Evolutionary conservation across 2,888 invertebrate species (phyloP).

Genomic region (Lamellibrachia columna): DNA sequence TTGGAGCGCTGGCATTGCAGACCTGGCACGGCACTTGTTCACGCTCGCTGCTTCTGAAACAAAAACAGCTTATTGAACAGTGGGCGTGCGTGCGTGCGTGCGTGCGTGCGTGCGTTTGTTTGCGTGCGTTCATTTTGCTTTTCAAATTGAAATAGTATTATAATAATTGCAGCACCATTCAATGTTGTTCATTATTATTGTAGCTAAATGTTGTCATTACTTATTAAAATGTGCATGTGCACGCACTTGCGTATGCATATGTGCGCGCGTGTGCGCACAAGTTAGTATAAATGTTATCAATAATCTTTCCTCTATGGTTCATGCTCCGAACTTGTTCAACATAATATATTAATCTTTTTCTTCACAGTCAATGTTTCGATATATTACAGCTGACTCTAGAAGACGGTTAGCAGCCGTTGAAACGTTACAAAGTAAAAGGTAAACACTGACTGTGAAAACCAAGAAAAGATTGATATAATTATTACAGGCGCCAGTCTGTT

Average conservation of each 20-base stretch:
- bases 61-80: neutral
- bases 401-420: too few relatives aligned
- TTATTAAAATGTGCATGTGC: neutral
- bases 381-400: too few relatives aligned
- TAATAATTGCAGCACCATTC: neutral
- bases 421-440: too few relatives aligned
- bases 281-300: too few relatives aligned
- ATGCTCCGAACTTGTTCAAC: too few relatives aligned
- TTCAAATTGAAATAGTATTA: too few relatives aligned
- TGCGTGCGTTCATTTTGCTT: neutral
- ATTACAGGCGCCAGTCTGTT: neutral
- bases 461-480: too few relatives aligned
- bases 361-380: too few relatives aligned
- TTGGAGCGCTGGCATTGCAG: neutral
- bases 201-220: neutral
- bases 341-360: too few relatives aligned
- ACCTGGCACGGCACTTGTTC: neutral
- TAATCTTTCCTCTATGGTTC: too few relatives aligned
- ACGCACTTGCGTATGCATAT: neutral
- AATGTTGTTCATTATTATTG: too few relatives aligned
- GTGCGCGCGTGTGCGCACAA: neutral
- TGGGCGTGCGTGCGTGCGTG: neutral
- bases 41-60: neutral
- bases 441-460: too few relatives aligned
- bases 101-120: neutral